These are phyloP conservation scores for Sciurus niger DNA, from an alignment of 2,113 vertebrate genomes.

Conservation along the genomic window DNA sequence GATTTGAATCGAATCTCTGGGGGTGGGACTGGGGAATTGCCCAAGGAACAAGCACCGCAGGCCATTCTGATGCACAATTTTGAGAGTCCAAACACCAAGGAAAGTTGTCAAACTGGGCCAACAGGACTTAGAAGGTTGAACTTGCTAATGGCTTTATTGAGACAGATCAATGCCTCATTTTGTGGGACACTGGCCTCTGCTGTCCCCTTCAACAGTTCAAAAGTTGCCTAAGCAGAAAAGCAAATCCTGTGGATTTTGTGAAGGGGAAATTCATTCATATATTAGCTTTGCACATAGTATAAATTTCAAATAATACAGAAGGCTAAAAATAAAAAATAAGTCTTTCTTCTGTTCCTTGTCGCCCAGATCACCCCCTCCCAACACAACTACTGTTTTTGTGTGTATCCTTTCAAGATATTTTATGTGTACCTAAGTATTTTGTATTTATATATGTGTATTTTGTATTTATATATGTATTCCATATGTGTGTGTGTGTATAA, in stretches of 20 bases:
- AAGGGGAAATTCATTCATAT: background rate
- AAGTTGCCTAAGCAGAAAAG: slow-evolving; percentile 20
- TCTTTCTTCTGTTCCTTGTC: background rate
- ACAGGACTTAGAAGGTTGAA: background rate
- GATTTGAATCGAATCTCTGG: slow-evolving; percentile 30
- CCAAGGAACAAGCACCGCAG: background rate
- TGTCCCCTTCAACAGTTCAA: background rate
- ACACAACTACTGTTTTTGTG: background rate
- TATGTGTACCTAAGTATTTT: background rate
- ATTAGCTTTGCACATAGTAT: background rate
- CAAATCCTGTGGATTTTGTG: background rate
- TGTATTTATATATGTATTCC: background rate
- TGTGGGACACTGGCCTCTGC: background rate
- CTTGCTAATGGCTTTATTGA: background rate
- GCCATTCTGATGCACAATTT: background rate
- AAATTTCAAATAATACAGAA: slow-evolving; percentile 34
- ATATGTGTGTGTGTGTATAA: background rate
- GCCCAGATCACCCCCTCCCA: background rate
- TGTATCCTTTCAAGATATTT: background rate
- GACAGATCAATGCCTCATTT: background rate
- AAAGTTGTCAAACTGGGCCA: background rate
- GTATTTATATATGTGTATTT: background rate
- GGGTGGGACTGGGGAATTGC: background rate
- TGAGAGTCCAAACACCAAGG: background rate
- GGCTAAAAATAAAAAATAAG: background rate